Conservation (phyloP, 2,113 vertebrate genomes). For the Cercocebus atys region DNA sequence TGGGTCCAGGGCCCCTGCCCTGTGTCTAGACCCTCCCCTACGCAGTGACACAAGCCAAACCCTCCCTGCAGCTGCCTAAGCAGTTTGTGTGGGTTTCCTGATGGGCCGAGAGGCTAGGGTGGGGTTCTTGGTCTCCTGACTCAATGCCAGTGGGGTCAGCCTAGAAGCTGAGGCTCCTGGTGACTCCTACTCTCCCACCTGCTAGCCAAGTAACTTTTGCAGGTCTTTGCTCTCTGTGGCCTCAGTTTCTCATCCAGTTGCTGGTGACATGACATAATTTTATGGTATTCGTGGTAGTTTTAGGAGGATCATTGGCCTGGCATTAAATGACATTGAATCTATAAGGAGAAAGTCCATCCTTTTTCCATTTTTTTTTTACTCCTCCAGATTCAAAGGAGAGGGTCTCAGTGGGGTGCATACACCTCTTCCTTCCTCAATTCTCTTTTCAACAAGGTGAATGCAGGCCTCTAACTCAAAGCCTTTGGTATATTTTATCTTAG, state of each 20-base stretch:
- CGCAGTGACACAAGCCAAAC: rapidly evolving
- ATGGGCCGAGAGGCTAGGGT: background rate
- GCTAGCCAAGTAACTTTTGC: background rate
- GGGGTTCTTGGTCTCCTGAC: background rate
- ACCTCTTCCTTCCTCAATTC: rapidly evolving
- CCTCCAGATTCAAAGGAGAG: background rate
- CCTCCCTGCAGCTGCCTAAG: background rate
- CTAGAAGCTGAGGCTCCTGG: no score
- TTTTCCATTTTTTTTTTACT: background rate
- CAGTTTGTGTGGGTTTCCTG: background rate
- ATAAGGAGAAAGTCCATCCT: rapidly evolving
- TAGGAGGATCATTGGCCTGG: background rate
- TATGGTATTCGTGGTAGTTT: rapidly evolving
- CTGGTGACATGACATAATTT: background rate
- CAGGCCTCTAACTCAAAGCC: background rate
- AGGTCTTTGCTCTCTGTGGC: background rate
- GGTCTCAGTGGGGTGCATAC: rapidly evolving
- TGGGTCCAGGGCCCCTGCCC: background rate
- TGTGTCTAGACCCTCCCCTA: background rate
- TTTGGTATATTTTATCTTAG: background rate
- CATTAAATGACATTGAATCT: background rate
- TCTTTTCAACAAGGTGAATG: rapidly evolving
- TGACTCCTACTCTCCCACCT: background rate
- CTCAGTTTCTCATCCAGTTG: background rate
- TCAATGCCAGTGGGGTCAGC: background rate